Percentiles rank a stretch among this genome's conserved stretches.
phyloP scores from a whole-genome alignment of 2,797 vertebrate species.

The Mormyrops attenuatus region DNA sequence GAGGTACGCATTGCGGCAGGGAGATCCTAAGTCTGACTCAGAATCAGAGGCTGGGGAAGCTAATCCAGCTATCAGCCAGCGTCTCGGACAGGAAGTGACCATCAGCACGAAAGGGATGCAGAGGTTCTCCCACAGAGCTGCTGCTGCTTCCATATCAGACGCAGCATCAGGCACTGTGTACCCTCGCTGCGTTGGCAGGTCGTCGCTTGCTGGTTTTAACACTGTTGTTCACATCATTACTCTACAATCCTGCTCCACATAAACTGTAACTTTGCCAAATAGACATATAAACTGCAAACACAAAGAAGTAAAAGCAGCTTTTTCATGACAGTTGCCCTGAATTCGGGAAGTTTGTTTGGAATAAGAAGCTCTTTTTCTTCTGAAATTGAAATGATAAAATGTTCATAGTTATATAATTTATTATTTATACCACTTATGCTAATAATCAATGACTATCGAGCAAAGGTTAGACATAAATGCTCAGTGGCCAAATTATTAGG shows the following conservation, averaged over 20 bases:
- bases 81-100: not conserved
- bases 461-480: not conserved
- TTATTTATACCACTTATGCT: not conserved
- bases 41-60: not conserved
- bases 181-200: not conserved
- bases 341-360: not conserved
- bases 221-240: not conserved
- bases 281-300: not conserved
- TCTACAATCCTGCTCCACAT: not conserved
- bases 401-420: not conserved
- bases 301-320: not conserved
- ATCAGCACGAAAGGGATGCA: not conserved
- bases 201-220: not conserved
- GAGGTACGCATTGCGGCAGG: not conserved
- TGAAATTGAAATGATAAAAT: not conserved
- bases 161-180: not conserved
- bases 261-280: not conserved
- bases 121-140: not conserved
- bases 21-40: not conserved
- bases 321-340: not conserved
- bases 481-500: not conserved
- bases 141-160: not conserved
- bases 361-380: not conserved
- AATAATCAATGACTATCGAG: not conserved
- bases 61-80: not conserved